These are phyloP conservation scores for Hippocampus guttulatus DNA, from an alignment of 2,113 vertebrate species.

Conservation along the genomic window DNA sequence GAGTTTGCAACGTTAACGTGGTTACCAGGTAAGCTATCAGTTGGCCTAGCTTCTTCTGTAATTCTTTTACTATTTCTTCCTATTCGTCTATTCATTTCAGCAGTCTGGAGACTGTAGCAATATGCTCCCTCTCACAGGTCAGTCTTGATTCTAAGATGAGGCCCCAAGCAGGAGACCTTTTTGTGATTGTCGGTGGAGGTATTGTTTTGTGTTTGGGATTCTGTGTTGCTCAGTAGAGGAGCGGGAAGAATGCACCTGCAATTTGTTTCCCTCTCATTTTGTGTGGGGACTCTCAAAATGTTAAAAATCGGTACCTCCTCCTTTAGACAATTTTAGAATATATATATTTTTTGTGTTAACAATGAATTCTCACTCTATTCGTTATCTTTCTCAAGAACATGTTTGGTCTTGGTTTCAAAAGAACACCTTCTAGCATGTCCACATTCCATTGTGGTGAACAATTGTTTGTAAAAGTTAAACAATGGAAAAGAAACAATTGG, in stretches of 20 bases:
- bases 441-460: conserved; percentile 7
- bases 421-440: not conserved
- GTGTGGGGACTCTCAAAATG: not conserved
- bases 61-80: not conserved
- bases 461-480: not conserved
- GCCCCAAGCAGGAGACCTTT: no score
- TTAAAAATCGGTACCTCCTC: not conserved
- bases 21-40: not conserved
- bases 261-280: not conserved
- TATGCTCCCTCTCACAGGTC: no score
- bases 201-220: no score
- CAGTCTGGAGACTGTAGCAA: not conserved
- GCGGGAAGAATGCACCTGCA: no score
- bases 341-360: not conserved
- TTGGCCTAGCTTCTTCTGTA: not conserved
- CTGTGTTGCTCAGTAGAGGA: no score
- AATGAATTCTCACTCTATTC: not conserved
- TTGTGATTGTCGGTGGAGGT: not conserved
- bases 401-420: not conserved
- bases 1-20: no score
- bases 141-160: not conserved
- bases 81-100: not conserved
- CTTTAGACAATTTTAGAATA: not conserved
- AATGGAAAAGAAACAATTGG: not conserved
- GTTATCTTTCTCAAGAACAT: not conserved